phyloP scores from a whole-genome alignment of 2,797 vertebrate genomes.

The Parauchenoglanis ngamensis region DNA sequence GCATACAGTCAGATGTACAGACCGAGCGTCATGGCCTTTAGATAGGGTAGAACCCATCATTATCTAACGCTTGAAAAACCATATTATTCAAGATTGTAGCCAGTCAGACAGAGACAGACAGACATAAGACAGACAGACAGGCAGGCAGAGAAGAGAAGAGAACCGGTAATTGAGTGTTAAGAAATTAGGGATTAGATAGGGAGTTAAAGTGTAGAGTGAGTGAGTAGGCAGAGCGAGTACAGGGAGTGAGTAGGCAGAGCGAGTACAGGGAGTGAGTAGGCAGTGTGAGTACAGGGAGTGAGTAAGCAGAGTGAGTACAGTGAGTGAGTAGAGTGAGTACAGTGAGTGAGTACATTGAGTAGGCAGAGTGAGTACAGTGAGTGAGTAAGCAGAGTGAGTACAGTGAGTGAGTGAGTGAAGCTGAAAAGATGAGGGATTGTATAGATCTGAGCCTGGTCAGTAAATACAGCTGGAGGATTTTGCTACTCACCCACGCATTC shows the following conservation, averaged over 20 bases:
- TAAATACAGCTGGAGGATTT: background rate
- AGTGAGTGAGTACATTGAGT: background rate
- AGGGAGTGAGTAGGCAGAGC: background rate
- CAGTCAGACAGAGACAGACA: background rate
- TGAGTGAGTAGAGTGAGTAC: background rate
- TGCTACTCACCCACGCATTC: constrained; percentile 88
- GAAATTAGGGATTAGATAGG: background rate
- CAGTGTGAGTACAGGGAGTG: background rate
- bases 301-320: background rate
- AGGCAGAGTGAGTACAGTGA: background rate
- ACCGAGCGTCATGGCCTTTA: background rate
- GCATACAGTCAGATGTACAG: background rate
- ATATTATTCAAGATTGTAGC: background rate
- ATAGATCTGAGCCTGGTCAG: background rate
- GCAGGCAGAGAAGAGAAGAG: background rate
- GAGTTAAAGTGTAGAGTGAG: background rate
- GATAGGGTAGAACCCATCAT: background rate
- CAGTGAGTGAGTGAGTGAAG: background rate
- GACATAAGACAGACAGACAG: background rate
- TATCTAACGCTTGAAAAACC: background rate
- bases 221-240: background rate
- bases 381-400: background rate
- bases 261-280: background rate
- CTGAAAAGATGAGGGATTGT: background rate
- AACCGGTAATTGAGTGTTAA: background rate